These are phyloP conservation scores for Hippocampus guttulatus DNA, from an alignment of 2,113 vertebrate genomes.

Conservation along the genomic window DNA sequence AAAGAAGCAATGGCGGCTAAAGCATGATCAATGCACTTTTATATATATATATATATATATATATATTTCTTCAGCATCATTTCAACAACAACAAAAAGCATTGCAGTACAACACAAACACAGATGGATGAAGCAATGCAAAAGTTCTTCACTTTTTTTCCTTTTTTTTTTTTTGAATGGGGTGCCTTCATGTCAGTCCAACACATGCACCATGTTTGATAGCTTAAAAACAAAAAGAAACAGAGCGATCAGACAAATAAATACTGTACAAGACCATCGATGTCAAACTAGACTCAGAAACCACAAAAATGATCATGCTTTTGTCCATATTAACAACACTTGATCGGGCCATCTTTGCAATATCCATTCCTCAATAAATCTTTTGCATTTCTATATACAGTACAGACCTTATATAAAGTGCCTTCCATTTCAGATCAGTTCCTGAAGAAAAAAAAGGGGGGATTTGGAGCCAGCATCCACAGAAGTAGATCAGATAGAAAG, in stretches of 20 bases:
- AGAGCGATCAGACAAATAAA: constrained; percentile 69
- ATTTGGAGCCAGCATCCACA: constrained; percentile 46
- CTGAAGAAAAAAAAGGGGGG: constrained; percentile 44
- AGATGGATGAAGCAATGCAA: constrained; percentile 48
- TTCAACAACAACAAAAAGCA: constrained; percentile 63
- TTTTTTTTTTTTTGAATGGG: constrained; percentile 8
- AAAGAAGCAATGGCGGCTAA: constrained; percentile 37
- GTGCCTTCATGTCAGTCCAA: constrained; percentile 55
- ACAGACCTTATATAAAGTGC: constrained; percentile 72
- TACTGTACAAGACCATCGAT: constrained; percentile 77
- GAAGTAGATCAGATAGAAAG: constrained; percentile 40
- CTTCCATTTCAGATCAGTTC: constrained; percentile 62
- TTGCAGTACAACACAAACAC: constrained; percentile 51
- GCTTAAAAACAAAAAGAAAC: constrained; percentile 59
- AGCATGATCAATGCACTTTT: constrained; percentile 60
- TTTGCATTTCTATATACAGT: constrained; percentile 29
- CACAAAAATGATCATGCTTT: constrained; percentile 63
- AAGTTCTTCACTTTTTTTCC: constrained; percentile 65
- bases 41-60: background rate
- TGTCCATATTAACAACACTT: constrained; percentile 52
- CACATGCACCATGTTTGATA: constrained; percentile 72
- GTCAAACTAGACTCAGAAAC: constrained; percentile 66
- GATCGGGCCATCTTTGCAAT: constrained; percentile 47
- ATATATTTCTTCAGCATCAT: constrained; percentile 68
- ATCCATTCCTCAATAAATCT: constrained; percentile 47